Conservation (phyloP, 2,797 vertebrate species). For the Poeciliopsis gracilis region DNA sequence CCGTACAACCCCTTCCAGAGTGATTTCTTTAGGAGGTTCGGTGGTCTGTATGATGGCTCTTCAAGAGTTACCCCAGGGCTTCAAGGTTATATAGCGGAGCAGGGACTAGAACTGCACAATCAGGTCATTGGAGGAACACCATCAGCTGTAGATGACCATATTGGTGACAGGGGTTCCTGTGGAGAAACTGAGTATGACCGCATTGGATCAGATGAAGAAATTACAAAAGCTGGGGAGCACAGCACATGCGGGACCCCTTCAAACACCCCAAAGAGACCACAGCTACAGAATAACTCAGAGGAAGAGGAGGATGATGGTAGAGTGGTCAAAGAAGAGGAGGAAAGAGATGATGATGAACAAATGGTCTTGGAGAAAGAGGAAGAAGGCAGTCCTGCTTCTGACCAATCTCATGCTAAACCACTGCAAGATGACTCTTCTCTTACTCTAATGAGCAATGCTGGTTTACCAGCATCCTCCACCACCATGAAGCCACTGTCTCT, state of each 20-base stretch:
- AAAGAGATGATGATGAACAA: slow-evolving; percentile 83
- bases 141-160: slow-evolving; percentile 78
- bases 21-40: slow-evolving; percentile 96
- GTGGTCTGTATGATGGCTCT: slow-evolving; percentile 85
- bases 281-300: slow-evolving; percentile 76
- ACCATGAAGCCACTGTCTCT: slow-evolving; percentile 81
- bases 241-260: slow-evolving; percentile 54
- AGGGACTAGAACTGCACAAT: slow-evolving; percentile 78
- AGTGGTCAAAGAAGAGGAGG: slow-evolving; percentile 80
- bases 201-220: slow-evolving; percentile 78
- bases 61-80: slow-evolving; percentile 80
- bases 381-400: slow-evolving; percentile 74
- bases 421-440: slow-evolving; percentile 58
- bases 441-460: slow-evolving; percentile 61
- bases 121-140: slow-evolving; percentile 71
- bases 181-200: slow-evolving; percentile 89
- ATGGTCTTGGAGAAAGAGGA: slow-evolving; percentile 84
- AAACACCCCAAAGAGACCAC: slow-evolving; percentile 67
- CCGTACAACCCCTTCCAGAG: slow-evolving; percentile 86
- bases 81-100: slow-evolving; percentile 82
- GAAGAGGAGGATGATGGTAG: slow-evolving; percentile 83
- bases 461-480: slow-evolving; percentile 49
- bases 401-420: slow-evolving; percentile 61
- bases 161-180: slow-evolving; percentile 88
- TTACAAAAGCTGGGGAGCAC: slow-evolving; percentile 36